phyloP scores from a whole-genome alignment of 2,888 invertebrate genomes.

The Epinotia bilunana region DNA sequence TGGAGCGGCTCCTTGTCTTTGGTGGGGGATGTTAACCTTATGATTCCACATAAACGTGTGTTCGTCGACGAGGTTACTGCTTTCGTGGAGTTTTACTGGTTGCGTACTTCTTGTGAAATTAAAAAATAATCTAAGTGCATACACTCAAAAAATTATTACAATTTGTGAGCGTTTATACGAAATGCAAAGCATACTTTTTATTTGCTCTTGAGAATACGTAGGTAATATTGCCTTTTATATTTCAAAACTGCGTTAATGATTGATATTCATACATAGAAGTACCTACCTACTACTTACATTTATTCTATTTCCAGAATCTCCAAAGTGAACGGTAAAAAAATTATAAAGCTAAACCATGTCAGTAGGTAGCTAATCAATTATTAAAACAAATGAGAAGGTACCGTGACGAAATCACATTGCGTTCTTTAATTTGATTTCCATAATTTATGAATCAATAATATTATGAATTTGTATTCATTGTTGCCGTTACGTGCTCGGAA shows the following conservation, averaged over 20 bases:
- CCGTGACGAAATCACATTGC: slow-evolving; percentile 25
- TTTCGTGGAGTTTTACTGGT: slow-evolving; percentile 20
- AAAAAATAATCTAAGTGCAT: neutral
- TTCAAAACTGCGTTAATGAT: too few relatives aligned
- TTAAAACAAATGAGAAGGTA: neutral
- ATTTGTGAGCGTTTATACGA: too few relatives aligned
- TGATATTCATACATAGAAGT: too few relatives aligned
- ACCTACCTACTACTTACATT: too few relatives aligned
- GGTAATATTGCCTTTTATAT: too few relatives aligned
- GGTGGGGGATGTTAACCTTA: slow-evolving; percentile 46
- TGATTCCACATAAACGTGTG: slow-evolving; percentile 44
- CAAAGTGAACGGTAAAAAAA: too few relatives aligned
- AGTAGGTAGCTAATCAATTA: slow-evolving; percentile 1
- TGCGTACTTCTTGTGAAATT: neutral
- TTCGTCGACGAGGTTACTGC: slow-evolving; percentile 35
- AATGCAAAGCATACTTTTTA: neutral
- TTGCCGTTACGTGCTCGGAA: slow-evolving; percentile 42
- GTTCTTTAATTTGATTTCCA: slow-evolving; percentile 35
- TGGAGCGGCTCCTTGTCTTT: slow-evolving; percentile 47
- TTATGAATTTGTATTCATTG: slow-evolving; percentile 45
- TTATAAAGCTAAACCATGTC: neutral
- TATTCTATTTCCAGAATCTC: too few relatives aligned
- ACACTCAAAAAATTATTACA: neutral
- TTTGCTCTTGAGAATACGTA: neutral
- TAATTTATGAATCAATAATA: slow-evolving; percentile 45